phyloP scores from a whole-genome alignment of 35 echinoderm and acorn worm genomes.

The Strongylocentrotus purpuratus region DNA sequence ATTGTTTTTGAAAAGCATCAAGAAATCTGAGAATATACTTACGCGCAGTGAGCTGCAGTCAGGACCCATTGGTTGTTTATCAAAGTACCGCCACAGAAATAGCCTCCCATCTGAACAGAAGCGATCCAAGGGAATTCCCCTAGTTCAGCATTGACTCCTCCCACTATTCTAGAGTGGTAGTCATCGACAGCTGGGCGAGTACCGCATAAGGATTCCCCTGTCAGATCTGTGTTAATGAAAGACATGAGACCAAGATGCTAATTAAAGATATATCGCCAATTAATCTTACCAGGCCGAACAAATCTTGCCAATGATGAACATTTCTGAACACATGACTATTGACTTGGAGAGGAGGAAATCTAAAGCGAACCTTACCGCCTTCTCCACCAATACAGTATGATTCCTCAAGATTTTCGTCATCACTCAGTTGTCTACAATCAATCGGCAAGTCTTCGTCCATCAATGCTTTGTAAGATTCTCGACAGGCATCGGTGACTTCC shows the following conservation, averaged over 20 bases:
- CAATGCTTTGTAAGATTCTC: neutral
- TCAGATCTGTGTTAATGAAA: neutral
- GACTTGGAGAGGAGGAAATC: too few species aligned
- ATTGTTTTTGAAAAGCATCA: too few species aligned
- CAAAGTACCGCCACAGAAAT: constrained; percentile 56
- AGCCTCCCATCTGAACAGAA: constrained; percentile 38
- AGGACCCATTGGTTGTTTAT: constrained; percentile 55
- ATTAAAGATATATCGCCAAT: too few species aligned
- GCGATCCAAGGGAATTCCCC: constrained; percentile 60
- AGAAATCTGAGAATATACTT: neutral
- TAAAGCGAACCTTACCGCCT: neutral
- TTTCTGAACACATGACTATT: too few species aligned
- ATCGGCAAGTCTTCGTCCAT: neutral
- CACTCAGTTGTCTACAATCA: neutral
- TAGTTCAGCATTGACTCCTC: constrained; percentile 47
- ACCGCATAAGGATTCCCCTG: neutral
- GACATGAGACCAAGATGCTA: too few species aligned
- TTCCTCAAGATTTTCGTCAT: neutral
- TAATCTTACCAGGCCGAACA: too few species aligned
- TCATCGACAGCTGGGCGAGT: neutral
- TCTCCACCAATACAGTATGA: constrained; percentile 3
- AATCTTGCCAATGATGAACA: too few species aligned
- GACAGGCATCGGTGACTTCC: constrained; percentile 30
- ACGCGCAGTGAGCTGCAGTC: constrained; percentile 58
- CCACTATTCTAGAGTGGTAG: constrained; percentile 42